Evolutionary conservation across 53 echinoderm and acorn worm species (phyloP), one percentile per base, ranked within the genome.

Genomic region (Mesocentrotus franciscanus): DNA sequence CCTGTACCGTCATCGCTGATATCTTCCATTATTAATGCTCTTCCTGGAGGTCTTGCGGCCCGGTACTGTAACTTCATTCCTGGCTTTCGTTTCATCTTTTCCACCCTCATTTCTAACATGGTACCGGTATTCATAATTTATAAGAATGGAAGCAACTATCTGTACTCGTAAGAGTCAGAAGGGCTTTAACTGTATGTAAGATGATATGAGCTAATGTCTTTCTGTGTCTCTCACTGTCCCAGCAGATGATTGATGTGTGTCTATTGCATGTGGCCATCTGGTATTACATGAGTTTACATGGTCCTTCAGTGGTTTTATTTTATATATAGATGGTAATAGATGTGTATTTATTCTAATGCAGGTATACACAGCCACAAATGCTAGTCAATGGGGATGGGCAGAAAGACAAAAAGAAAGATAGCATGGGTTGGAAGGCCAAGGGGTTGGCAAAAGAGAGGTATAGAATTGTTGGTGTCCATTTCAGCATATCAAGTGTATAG

Each of bases 21-120:
- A 81, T 87, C 87, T 6, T 56, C 29, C 29, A 58, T 87, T 87
- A 58, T 87, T 87, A n/a, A 87, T 87, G 87, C 1, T 58, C 87
- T 27, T 58, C 10, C 87, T 58, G 57, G n/a, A 87, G 12, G 84
- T 58, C 87, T 27, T 57, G 12, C 8, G 42, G 81, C 39, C 81
- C 1, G 22, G 29, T 81, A 20, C 81, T 81, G 17, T 81, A 81
- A 81, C 81, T 18, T 42, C 39, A 39, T 35, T 33, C 33, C 14
- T 22, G 36, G 81, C 81, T 74, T 74, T 74, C 32, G 10, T 81
- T 42, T 81, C 42, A 22, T 36, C 81, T 17, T 39, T 79, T 39
- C 32, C 30, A 75, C 30, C 11, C 5, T 76, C 15, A 76, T 76
- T 14, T 33, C 76, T 8, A 42, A 42, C 18, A 81, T 81, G 81